Percentiles rank a stretch among this genome's conserved stretches.
These are phyloP conservation scores for Drosophila kepulauana DNA, from an alignment of 1,140 invertebrate genomes.

Conservation along the genomic window DNA sequence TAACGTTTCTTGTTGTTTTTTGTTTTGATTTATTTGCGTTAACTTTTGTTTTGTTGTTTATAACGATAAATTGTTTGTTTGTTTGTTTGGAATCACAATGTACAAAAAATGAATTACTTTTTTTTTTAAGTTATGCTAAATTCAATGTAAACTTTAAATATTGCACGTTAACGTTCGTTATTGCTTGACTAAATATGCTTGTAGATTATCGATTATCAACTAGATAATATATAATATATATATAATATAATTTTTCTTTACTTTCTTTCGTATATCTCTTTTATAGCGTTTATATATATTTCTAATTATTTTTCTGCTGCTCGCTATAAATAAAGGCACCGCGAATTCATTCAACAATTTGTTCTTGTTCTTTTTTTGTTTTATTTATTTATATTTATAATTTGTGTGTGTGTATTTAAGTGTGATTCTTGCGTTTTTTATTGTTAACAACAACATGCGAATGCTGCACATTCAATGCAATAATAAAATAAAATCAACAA, in stretches of 20 bases:
- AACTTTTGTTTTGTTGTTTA: conserved; percentile 26
- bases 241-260: conserved; percentile 5
- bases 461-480: not conserved
- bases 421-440: conserved; percentile 14
- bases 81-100: conserved; percentile 51
- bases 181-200: conserved; percentile 57
- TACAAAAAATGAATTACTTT: conserved; percentile 50
- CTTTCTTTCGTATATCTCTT: conserved; percentile 19
- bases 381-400: conserved; percentile 32
- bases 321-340: conserved; percentile 84
- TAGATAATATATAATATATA: conserved; percentile 6
- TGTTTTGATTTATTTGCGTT: conserved; percentile 52
- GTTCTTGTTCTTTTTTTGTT: conserved; percentile 29
- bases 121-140: conserved; percentile 39
- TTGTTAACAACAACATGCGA: conserved; percentile 16
- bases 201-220: conserved; percentile 14
- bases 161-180: conserved; percentile 77
- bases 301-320: conserved; percentile 70
- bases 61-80: conserved; percentile 9
- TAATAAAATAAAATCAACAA: conserved; percentile 8
- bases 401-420: conserved; percentile 3
- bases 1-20: conserved; percentile 14
- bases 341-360: conserved; percentile 82
- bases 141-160: conserved; percentile 80
- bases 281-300: conserved; percentile 51